phyloP scores from a whole-genome alignment of 1,140 invertebrate genomes.

The Sitophilus oryzae region DNA sequence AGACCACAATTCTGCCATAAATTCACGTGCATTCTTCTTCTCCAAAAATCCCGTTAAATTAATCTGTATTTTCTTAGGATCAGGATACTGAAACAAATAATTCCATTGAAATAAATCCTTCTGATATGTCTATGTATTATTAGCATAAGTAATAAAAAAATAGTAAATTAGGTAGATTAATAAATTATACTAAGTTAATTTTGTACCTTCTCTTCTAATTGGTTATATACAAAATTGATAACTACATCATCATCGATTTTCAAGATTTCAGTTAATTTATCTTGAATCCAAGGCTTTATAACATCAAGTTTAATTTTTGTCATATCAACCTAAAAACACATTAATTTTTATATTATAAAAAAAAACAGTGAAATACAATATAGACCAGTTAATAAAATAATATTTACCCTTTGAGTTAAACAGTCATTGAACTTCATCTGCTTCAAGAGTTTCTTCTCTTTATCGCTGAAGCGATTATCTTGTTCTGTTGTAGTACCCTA shows the following conservation, averaged over 20 bases:
- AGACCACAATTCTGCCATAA: slow-evolving; percentile 97
- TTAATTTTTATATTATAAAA: slow-evolving; percentile 1
- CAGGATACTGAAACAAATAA: slow-evolving; percentile 69
- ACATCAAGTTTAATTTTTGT: slow-evolving; percentile 96
- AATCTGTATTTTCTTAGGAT: slow-evolving; percentile 99
- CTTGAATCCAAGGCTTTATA: slow-evolving; percentile 97
- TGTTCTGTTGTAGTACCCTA: slow-evolving; percentile 97
- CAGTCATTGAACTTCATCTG: slow-evolving; percentile 97
- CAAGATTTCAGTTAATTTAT: slow-evolving; percentile 91
- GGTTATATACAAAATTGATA: slow-evolving; percentile 98
- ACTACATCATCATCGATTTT: slow-evolving; percentile 98
- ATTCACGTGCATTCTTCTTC: slow-evolving; percentile 93
- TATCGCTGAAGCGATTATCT: slow-evolving; percentile 97
- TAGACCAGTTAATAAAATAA: slow-evolving; percentile 7
- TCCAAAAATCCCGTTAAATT: slow-evolving; percentile 98
- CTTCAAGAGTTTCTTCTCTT: slow-evolving; percentile 98
- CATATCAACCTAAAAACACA: slow-evolving; percentile 85
- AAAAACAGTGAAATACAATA: slow-evolving; percentile 16
- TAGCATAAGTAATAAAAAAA: background rate
- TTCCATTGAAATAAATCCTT: background rate
- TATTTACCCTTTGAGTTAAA: slow-evolving; percentile 75
- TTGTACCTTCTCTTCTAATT: slow-evolving; percentile 87
- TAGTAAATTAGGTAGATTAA: background rate
- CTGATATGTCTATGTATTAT: background rate
- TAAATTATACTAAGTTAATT: background rate